These are phyloP conservation scores for Colinus virginianus DNA, from an alignment of 2,113 vertebrate genomes.

Conservation along the genomic window DNA sequence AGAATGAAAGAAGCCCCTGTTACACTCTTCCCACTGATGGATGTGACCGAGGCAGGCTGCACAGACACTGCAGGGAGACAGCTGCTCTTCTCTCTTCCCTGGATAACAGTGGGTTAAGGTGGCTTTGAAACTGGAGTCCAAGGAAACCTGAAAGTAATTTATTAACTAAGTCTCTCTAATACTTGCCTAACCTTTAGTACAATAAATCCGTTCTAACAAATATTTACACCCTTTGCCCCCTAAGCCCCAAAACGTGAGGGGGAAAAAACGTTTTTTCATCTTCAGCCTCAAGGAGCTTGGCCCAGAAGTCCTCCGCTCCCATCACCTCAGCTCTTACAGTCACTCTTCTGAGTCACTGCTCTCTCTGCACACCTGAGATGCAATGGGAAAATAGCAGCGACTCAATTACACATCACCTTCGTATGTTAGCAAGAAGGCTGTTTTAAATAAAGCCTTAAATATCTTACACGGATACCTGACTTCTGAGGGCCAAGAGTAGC, in stretches of 20 bases:
- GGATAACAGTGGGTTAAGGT: not conserved
- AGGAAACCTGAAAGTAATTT: not conserved
- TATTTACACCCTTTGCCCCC: not conserved
- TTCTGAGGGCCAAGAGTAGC: not conserved
- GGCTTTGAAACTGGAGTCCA: not conserved
- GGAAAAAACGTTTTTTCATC: not conserved
- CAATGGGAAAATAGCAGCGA: not conserved
- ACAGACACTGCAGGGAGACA: not conserved
- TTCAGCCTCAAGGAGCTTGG: not conserved
- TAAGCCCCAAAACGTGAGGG: not conserved
- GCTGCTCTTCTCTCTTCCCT: not conserved
- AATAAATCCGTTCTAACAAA: not conserved
- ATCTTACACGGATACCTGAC: not conserved
- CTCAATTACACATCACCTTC: not conserved
- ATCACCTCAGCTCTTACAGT: not conserved
- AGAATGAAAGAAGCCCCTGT: not conserved
- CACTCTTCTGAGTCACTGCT: not conserved
- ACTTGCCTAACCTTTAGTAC: not conserved
- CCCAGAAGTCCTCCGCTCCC: not conserved
- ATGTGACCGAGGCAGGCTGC: not conserved
- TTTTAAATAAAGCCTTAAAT: not conserved
- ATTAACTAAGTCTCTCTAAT: not conserved
- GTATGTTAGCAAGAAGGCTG: not conserved
- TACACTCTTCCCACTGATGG: slow-evolving; percentile 20
- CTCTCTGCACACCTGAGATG: not conserved